Conservation (phyloP, 1,140 invertebrate species). For the Caenorhabditis tropicalis region DNA sequence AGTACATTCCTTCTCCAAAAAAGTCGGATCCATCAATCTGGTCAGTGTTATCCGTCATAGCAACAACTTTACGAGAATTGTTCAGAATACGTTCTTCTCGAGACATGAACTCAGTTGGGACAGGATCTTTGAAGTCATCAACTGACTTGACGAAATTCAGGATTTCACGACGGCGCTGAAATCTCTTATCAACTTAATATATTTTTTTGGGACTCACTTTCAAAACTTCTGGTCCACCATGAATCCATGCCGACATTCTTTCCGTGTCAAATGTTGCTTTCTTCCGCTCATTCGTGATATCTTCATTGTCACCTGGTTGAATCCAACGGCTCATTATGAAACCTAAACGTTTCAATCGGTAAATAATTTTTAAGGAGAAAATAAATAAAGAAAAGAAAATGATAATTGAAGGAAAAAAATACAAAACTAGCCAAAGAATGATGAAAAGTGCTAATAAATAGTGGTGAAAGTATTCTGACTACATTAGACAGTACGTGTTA, state of each 20-base stretch:
- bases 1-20: conserved; percentile 57
- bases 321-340: conserved; percentile 16
- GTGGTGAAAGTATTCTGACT: neutral
- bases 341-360: neutral
- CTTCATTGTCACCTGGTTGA: conserved; percentile 74
- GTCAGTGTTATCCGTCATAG: conserved; percentile 53
- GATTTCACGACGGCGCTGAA: conserved; percentile 8
- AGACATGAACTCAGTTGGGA: conserved; percentile 81
- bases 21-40: conserved; percentile 57
- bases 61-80: conserved; percentile 78
- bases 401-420: neutral
- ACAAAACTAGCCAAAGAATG: neutral
- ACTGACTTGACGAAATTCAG: conserved; percentile 72
- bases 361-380: neutral
- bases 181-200: neutral
- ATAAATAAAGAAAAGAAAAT: neutral
- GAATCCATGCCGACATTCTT: conserved; percentile 78
- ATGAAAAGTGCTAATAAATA: conserved; percentile 14
- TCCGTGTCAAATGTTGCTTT: conserved; percentile 80
- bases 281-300: conserved; percentile 80
- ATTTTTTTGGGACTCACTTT: neutral
- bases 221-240: conserved; percentile 49
- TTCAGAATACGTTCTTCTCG: conserved; percentile 86
- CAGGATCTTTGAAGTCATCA: conserved; percentile 78
- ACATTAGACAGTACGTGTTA: conserved; percentile 14